Evolutionary conservation across 1,140 invertebrate species (phyloP), one percentile per base, ranked within the genome.

Genomic region (Limonius californicus): DNA sequence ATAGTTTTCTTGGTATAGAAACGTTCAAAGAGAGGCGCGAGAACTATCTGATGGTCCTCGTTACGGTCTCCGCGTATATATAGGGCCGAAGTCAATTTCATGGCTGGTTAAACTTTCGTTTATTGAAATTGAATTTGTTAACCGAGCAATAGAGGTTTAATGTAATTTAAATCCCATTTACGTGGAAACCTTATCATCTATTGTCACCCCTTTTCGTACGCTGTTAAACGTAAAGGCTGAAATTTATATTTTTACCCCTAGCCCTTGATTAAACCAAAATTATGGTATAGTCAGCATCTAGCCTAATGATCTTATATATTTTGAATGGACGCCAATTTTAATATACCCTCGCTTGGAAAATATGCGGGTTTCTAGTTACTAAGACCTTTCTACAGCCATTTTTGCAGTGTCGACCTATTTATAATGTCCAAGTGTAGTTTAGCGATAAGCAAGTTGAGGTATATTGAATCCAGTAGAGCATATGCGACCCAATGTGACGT

Each of bases 121-220:
- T 18, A 50, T 50, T 50, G n/a, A 50, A 50, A 50, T 50, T 50
- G 15, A 50, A 18, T 50, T 39, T 39, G 35, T 39, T 50, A 50
- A 50, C 16, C 45, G 20, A 50, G 7, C 45, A 50, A 50, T 18
- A 15, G 3, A 9, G 16, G 19, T 18, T 50, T 50, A 50, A 50
- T 50, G 45, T 18, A 50, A 50, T 50, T 50, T 50, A 15, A 50
- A 50, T n/a, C 45, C 45, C 14, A 50, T 50, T 50, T 16, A 14
- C 8, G 7, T 2, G 45, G 16, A 7, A 21, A 11, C 20, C 3
- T 50, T 50, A 14, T 8, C 7, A 50, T 8, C 45, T 18, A 21
- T 18, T 18, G 45, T 19, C 45, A 21, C 45, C 16, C 45, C 2
- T 1, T 8, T 7, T 50, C 14, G 7, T 50, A 50, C 45, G 19